A percentile compares a stretch with the other conserved stretches of the same genome.
Evolutionary conservation across 2,888 invertebrate genomes (phyloP).

Genomic region (Aplocera efformata): DNA sequence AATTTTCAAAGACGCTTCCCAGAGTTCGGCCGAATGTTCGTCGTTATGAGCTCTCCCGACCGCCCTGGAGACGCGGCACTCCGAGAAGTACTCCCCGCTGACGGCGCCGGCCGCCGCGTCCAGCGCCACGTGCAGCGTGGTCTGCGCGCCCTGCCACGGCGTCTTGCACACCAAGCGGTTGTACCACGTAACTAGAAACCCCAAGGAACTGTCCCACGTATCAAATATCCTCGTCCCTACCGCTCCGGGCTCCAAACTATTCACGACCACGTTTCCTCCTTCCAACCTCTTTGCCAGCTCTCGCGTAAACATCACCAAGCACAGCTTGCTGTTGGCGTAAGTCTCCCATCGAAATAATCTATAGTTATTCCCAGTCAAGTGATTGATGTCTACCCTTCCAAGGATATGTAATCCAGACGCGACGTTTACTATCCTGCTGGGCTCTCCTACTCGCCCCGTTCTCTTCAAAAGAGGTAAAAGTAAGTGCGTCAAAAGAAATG

Average conservation of each 20-base stretch:
- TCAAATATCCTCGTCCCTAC: constrained; percentile 88
- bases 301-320: constrained; percentile 84
- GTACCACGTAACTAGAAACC: constrained; percentile 50
- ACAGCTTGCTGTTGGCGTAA: constrained; percentile 84
- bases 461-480: no score
- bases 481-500: no score
- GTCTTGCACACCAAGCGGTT: constrained; percentile 87
- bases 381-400: constrained; percentile 82
- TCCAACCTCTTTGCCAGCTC: constrained; percentile 84
- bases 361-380: constrained; percentile 70
- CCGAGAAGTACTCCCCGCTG: constrained; percentile 85
- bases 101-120: constrained; percentile 83
- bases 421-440: constrained; percentile 86
- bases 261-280: constrained; percentile 84
- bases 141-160: constrained; percentile 87
- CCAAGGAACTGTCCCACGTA: constrained; percentile 57
- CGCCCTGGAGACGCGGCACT: constrained; percentile 82
- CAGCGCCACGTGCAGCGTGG: constrained; percentile 84
- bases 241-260: constrained; percentile 90
- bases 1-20: constrained; percentile 86
- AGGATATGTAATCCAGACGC: constrained; percentile 85
- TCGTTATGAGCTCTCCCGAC: constrained; percentile 79
- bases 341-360: constrained; percentile 39
- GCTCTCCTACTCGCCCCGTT: constrained; percentile 56
- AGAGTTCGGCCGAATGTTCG: constrained; percentile 84